These are phyloP conservation scores for Callosobruchus maculatus DNA, from an alignment of 2,888 invertebrate species.

Conservation along the genomic window DNA sequence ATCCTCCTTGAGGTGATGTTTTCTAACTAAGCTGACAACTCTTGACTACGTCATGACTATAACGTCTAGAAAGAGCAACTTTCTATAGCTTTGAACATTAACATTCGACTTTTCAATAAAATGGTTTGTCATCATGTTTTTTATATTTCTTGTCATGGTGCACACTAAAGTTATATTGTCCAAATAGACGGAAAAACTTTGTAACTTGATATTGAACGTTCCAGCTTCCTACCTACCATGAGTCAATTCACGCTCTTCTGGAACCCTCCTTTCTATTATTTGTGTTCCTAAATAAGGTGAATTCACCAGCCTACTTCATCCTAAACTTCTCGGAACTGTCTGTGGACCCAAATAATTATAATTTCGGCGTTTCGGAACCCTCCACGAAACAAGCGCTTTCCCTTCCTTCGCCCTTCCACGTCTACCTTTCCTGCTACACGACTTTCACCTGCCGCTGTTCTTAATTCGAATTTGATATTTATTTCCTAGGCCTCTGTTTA, in stretches of 20 bases:
- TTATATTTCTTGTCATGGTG: no score
- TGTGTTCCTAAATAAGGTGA: not conserved
- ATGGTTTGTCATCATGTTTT: no score
- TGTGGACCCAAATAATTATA: not conserved
- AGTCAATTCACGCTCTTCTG: no score
- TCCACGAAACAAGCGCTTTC: slow-evolving; percentile 3
- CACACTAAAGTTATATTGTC: no score
- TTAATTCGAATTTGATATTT: slow-evolving; percentile 44
- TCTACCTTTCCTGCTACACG: not conserved
- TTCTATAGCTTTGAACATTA: no score
- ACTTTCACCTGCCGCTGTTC: slow-evolving; percentile 25
- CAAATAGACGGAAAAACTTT: no score
- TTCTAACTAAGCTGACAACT: no score
- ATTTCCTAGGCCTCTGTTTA: slow-evolving; percentile 42
- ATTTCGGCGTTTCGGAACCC: not conserved
- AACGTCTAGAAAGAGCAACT: no score
- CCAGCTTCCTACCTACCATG: not conserved
- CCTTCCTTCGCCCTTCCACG: slow-evolving; percentile 1
- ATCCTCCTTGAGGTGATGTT: no score
- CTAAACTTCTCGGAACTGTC: not conserved
- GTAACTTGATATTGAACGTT: not conserved
- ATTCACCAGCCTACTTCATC: not conserved
- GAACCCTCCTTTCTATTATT: not conserved
- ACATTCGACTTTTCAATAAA: no score
- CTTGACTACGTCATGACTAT: no score